Conservation (phyloP, 2,797 vertebrate genomes). For the Salarias fasciatus region DNA sequence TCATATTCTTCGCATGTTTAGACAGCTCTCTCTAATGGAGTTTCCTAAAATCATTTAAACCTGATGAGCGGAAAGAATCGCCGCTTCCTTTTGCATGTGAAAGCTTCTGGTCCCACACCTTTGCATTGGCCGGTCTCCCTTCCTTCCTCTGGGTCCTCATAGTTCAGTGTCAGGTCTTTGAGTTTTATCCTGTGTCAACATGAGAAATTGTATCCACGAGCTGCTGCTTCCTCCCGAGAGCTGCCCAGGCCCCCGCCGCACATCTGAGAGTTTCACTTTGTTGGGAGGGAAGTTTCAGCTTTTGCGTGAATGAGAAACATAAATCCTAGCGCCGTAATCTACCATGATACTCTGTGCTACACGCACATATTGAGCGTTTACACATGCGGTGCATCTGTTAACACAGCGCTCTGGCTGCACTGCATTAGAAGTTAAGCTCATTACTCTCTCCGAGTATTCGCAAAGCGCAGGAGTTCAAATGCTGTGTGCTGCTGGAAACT, state of each 20-base stretch:
- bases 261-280: slow-evolving; percentile 6
- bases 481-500: too few relatives aligned
- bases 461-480: too few relatives aligned
- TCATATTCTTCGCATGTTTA: slow-evolving; percentile 49
- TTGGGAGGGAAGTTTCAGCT: not conserved
- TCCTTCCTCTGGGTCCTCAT: slow-evolving; percentile 84
- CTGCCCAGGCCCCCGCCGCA: not conserved
- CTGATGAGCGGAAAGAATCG: slow-evolving; percentile 73
- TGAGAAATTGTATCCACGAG: slow-evolving; percentile 56
- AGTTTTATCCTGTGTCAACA: slow-evolving; percentile 76
- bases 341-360: too few relatives aligned
- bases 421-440: not conserved
- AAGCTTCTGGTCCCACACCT: slow-evolving; percentile 77
- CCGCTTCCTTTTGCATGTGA: slow-evolving; percentile 73
- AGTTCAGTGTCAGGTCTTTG: slow-evolving; percentile 76
- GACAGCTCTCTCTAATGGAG: slow-evolving; percentile 57
- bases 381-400: too few relatives aligned
- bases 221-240: slow-evolving; percentile 48
- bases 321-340: too few relatives aligned
- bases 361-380: too few relatives aligned
- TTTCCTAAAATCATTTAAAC: slow-evolving; percentile 71
- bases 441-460: not conserved
- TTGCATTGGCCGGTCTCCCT: slow-evolving; percentile 78
- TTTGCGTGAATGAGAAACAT: not conserved
- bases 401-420: not conserved